phyloP scores from a whole-genome alignment of 2,888 invertebrate species.

The Cantharis flavilabris region DNA sequence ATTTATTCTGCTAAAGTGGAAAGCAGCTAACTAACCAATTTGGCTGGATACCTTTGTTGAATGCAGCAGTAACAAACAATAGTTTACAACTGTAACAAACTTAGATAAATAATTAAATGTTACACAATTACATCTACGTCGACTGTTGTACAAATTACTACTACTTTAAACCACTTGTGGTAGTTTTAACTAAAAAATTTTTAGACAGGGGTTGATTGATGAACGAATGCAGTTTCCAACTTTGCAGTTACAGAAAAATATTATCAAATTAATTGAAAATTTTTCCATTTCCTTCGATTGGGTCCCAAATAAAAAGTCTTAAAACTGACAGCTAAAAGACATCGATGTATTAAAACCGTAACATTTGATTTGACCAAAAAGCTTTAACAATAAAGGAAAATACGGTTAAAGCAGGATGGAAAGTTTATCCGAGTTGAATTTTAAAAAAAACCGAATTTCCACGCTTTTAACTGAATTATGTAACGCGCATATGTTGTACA shows the following conservation, averaged over 20 bases:
- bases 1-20: constrained; percentile 8
- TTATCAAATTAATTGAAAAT: neutral
- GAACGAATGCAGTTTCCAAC: neutral
- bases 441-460: neutral
- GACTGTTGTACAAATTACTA: neutral
- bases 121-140: neutral
- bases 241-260: neutral
- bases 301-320: neutral
- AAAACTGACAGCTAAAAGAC: neutral
- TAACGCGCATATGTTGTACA: neutral
- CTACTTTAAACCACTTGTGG: neutral
- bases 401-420: neutral
- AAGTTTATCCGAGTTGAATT: neutral
- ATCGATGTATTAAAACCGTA: neutral
- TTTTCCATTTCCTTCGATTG: neutral
- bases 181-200: neutral
- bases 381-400: neutral
- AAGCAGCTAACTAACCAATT: constrained; percentile 8
- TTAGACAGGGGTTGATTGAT: neutral
- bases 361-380: neutral
- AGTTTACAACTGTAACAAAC: neutral
- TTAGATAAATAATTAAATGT: neutral
- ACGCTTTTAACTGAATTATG: neutral
- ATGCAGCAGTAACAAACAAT: constrained; percentile 2
- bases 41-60: constrained; percentile 6